phyloP scores from a whole-genome alignment of 2,888 invertebrate species.

The Hartigia nigra region DNA sequence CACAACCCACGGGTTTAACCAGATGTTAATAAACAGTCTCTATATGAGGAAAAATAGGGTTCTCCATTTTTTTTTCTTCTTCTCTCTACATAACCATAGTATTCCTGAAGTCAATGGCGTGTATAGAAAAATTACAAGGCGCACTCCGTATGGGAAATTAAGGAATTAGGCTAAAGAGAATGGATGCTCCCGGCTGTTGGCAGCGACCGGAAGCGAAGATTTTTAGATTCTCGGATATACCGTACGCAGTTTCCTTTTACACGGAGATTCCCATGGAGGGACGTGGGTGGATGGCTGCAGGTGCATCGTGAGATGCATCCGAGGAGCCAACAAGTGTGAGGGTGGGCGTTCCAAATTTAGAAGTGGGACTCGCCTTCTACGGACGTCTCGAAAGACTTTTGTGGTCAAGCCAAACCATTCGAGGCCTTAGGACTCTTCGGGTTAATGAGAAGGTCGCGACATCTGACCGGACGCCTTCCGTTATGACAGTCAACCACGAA shows the following conservation, averaged over 20 bases:
- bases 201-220: constrained; percentile 51
- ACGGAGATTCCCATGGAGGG: constrained; percentile 41
- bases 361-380: constrained; percentile 39
- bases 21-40: constrained; percentile 32
- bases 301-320: constrained; percentile 45
- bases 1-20: constrained; percentile 28
- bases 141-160: background rate
- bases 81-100: background rate
- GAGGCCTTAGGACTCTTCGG: constrained; percentile 32
- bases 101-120: background rate
- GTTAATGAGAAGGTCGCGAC: constrained; percentile 60
- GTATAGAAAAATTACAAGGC: background rate
- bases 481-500: constrained; percentile 55
- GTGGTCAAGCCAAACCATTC: constrained; percentile 54
- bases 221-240: constrained; percentile 45
- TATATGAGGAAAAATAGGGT: background rate
- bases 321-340: constrained; percentile 34
- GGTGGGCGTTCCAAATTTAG: constrained; percentile 59
- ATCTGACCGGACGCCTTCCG: constrained; percentile 57
- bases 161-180: constrained; percentile 2
- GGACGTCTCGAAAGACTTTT: constrained; percentile 47
- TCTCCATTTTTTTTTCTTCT: background rate
- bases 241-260: constrained; percentile 41
- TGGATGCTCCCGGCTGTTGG: constrained; percentile 5
- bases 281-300: constrained; percentile 52